A percentile compares a stretch with the other conserved stretches of the same genome.
Evolutionary conservation across 2,113 vertebrate species (phyloP).

Genomic region (Pterophyllum scalare): DNA sequence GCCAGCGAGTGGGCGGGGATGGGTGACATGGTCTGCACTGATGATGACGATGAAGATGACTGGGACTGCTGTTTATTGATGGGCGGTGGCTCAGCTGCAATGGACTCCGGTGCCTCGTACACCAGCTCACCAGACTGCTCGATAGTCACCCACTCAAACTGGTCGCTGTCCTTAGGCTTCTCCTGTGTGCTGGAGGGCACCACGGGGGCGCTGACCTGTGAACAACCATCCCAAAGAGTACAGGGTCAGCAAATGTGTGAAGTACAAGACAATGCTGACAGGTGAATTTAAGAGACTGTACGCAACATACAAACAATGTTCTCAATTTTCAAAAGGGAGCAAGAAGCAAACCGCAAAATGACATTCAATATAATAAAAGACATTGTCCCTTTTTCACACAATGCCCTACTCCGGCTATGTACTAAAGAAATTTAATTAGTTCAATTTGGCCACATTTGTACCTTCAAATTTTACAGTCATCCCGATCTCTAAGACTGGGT

Average conservation of each 20-base stretch:
- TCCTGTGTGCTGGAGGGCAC: conserved; percentile 92
- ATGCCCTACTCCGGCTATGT: no score
- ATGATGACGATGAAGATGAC: conserved; percentile 72
- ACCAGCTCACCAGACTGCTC: conserved; percentile 97
- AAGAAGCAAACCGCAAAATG: not conserved
- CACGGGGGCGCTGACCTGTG: conserved; percentile 94
- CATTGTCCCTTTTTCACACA: no score
- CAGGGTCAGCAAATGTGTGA: not conserved
- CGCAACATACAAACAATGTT: not conserved
- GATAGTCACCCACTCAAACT: conserved; percentile 99
- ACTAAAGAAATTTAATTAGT: not conserved
- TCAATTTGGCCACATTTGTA: not conserved
- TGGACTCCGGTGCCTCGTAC: conserved; percentile 96
- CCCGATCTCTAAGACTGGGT: no score
- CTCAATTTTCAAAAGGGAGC: not conserved
- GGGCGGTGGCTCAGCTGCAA: conserved; percentile 92
- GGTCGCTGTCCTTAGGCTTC: conserved; percentile 97
- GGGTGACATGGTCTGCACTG: conserved; percentile 97
- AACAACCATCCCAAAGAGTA: not conserved
- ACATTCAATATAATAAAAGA: not conserved
- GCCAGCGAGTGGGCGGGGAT: conserved; percentile 98
- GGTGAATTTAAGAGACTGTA: not conserved
- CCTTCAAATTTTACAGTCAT: no score
- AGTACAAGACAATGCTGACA: conserved; percentile 25
- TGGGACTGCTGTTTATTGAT: conserved; percentile 85